Evolutionary conservation across 2,113 vertebrate species (phyloP), one percentile per base, ranked within the genome.

Genomic region (Protomyctophum bolini): DNA sequence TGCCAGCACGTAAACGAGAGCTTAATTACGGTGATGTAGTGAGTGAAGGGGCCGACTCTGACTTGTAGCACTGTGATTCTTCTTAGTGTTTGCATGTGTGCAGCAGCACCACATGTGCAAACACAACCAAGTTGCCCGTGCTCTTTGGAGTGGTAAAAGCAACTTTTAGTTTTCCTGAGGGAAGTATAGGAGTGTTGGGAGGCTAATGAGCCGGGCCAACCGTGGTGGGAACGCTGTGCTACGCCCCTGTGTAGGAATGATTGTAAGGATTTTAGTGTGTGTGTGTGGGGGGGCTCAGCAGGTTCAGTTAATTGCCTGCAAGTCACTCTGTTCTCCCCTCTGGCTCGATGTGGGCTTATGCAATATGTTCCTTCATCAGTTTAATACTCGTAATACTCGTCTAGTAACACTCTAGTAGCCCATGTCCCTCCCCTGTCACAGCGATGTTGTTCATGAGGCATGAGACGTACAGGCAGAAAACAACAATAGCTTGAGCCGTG

Each of bases 301-400:
- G 0, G 56, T 61, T 81, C 15, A 54, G 15, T 45, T 77, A 68
- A 73, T 71, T 63, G 45, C 61, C 21, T 15, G 6, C 10, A 33
- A 48, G 51, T 55, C 12, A 54, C 14, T 62, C 33, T 73, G 47
- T 29, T 0, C 56, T 67, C 0, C 8, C 65, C 52, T 68, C 14
- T 12, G 33, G 12, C 56, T 72, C 59, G 21, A 2, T 52, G 61
- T 2, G 8, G 10, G 10, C 52, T 67, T 68, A 45, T 29, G 51
- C 12, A 57, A 41, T 48, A 21, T 21, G 8, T 9, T 0, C 8
- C 51, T 51, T 1, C 12, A 15, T 62, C 29, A 10, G n/a, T 51
- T 21, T 2, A 0, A 2, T 63, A 77, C 85, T 70, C 76, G 80
- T 85, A 73, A 56, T 67, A 89, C 89, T 58, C 0, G 91, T 90